Conservation (phyloP, 2,113 vertebrate species). For the Gymnarchus niloticus region DNA sequence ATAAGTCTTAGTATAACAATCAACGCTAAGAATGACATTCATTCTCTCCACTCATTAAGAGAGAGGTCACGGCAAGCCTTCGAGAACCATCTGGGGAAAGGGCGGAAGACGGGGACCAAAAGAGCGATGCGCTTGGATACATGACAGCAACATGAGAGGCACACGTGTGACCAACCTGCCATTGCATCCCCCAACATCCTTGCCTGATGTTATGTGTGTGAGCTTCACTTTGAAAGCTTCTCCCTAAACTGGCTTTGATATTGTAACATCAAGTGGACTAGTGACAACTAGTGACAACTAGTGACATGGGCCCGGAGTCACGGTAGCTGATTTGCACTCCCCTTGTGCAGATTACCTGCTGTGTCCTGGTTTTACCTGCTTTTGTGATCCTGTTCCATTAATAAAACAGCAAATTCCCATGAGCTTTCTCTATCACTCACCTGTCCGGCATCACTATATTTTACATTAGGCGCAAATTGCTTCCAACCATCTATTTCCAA, state of each 20-base stretch:
- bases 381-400: neutral
- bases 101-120: neutral
- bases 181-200: too few species aligned
- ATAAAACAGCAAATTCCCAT: neutral
- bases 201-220: neutral
- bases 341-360: neutral
- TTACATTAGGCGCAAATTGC: neutral
- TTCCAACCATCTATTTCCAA: neutral
- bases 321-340: too few species aligned
- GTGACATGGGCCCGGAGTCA: too few species aligned
- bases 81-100: neutral
- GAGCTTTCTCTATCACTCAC: neutral
- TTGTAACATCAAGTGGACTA: too few species aligned
- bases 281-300: too few species aligned
- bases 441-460: neutral
- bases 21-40: neutral
- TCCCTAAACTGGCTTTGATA: too few species aligned
- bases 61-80: neutral
- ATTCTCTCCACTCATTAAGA: neutral
- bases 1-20: neutral
- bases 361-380: neutral
- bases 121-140: neutral
- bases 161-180: neutral
- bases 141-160: neutral
- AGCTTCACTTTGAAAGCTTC: too few species aligned